Percentiles rank a stretch among this genome's conserved stretches.
Evolutionary conservation across 2,113 vertebrate species (phyloP).

Genomic region (Pyxicephalus adspersus): DNA sequence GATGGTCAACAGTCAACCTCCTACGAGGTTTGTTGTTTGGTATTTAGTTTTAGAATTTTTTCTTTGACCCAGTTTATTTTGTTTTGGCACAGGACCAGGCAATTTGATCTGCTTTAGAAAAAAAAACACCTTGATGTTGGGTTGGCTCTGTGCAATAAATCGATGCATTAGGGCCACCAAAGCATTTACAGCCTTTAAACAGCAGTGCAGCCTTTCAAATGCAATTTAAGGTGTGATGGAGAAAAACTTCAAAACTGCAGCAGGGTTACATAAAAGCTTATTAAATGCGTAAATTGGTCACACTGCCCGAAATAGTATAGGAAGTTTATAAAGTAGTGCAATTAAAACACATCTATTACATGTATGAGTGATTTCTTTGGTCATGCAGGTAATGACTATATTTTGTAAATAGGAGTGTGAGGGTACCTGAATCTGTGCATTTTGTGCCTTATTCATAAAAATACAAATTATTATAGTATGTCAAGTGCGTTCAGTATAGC

Average conservation of each 20-base stretch:
- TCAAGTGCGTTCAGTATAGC: conserved; percentile 79
- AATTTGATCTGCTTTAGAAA: neutral
- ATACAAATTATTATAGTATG: conserved; percentile 77
- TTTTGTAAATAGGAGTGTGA: conserved; percentile 90
- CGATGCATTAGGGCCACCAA: neutral
- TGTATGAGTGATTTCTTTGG: conserved; percentile 78
- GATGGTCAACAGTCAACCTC: too few relatives aligned
- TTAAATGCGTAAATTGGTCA: conserved; percentile 30
- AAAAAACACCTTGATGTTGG: neutral
- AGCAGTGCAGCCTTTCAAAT: conserved; percentile 1
- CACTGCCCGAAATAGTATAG: conserved; percentile 68
- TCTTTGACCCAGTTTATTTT: too few relatives aligned
- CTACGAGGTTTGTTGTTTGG: too few relatives aligned
- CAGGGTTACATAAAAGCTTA: neutral
- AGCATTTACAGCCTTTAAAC: conserved; percentile 5
- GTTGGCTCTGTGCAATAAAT: neutral
- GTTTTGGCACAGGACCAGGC: too few relatives aligned
- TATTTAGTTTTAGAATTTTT: too few relatives aligned
- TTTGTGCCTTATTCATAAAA: conserved; percentile 98
- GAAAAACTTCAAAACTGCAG: neutral
- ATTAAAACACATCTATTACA: conserved; percentile 74
- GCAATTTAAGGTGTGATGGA: neutral
- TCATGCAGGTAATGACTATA: conserved; percentile 95
- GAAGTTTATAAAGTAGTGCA: conserved; percentile 76
- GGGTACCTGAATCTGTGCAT: conserved; percentile 97